Evolutionary conservation across 2,113 vertebrate species (phyloP).

Genomic region (Euleptes europaea): DNA sequence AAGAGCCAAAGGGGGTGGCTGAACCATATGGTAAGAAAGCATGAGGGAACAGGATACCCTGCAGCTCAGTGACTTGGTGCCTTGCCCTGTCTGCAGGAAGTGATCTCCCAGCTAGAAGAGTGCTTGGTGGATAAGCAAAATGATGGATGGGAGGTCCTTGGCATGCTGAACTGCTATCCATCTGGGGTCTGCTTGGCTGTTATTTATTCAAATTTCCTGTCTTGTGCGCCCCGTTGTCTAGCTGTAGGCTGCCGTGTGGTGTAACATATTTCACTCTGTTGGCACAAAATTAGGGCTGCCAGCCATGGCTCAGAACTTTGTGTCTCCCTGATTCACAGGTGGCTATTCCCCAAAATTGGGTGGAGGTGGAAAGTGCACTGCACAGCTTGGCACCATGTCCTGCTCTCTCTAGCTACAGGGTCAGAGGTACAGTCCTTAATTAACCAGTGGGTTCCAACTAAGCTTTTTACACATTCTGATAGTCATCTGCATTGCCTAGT

Average conservation of each 20-base stretch:
- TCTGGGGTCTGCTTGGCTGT: neutral
- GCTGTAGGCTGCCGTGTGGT: neutral
- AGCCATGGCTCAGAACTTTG: accelerated
- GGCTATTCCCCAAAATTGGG: neutral
- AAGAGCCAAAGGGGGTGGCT: neutral
- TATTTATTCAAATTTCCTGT: slow-evolving; percentile 27
- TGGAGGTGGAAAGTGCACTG: too few species aligned
- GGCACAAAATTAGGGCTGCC: neutral
- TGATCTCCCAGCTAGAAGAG: neutral
- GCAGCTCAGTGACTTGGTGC: neutral
- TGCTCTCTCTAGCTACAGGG: neutral
- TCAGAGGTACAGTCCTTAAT: neutral
- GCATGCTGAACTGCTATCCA: slow-evolving; percentile 1
- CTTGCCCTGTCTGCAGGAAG: neutral
- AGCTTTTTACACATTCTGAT: neutral
- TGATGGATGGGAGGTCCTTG: slow-evolving; percentile 14
- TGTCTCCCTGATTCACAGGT: neutral
- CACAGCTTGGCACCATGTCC: neutral
- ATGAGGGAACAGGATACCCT: neutral
- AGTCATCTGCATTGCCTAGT: neutral
- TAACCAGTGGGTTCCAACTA: neutral
- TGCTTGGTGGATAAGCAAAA: neutral
- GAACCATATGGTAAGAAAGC: neutral
- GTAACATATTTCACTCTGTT: neutral
- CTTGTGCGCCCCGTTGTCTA: neutral